Evolutionary conservation across 2,797 vertebrate species (phyloP).

Genomic region (Sebastes cheni): DNA sequence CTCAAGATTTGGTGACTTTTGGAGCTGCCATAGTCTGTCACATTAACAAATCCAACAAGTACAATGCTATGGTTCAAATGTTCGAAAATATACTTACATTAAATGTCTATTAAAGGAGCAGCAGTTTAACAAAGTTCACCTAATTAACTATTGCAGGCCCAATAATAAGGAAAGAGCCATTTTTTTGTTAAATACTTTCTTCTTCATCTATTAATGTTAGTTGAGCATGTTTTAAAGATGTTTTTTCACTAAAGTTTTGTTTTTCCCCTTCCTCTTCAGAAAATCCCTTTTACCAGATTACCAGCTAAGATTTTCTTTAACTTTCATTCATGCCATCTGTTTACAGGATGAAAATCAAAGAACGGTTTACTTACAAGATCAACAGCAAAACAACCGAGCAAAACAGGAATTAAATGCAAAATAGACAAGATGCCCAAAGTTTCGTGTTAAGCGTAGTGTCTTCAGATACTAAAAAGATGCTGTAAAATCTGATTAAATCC

Average conservation of each 20-base stretch:
- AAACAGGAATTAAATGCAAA: constrained; percentile 4
- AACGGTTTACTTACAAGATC: background rate
- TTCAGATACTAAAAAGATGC: background rate
- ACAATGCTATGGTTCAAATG: background rate
- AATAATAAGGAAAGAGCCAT: background rate
- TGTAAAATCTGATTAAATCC: background rate
- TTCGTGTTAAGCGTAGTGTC: background rate
- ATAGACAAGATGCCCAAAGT: background rate
- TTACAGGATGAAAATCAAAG: constrained; percentile 2
- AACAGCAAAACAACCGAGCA: background rate
- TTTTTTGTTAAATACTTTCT: background rate
- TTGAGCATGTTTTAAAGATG: background rate
- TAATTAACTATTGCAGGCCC: background rate
- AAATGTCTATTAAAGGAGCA: background rate
- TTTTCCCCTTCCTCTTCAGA: constrained; percentile 17
- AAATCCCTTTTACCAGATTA: background rate
- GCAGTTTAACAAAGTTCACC: background rate
- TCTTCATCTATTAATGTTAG: background rate
- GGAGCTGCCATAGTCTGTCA: background rate
- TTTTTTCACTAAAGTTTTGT: background rate
- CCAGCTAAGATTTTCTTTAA: constrained; percentile 15
- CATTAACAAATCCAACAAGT: background rate
- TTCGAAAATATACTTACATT: background rate
- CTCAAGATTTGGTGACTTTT: no score
- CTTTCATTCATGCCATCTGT: constrained; percentile 22